These are phyloP conservation scores for Perdix hodgsoniae DNA, from an alignment of 2,797 vertebrate species.

Conservation along the genomic window DNA sequence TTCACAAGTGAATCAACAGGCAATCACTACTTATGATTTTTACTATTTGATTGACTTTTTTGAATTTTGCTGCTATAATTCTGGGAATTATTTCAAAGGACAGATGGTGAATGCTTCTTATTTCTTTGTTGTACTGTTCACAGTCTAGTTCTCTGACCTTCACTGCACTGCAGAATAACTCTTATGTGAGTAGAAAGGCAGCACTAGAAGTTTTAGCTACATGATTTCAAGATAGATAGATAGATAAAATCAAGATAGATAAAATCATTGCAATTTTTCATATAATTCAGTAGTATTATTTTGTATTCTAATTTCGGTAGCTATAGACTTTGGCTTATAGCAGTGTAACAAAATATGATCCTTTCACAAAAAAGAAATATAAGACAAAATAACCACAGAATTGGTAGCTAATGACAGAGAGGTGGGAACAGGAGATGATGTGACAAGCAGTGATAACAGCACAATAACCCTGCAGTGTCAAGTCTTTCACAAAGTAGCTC, in stretches of 20 bases:
- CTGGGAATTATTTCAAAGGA: slow-evolving; percentile 32
- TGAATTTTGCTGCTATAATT: neutral
- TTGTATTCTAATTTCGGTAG: neutral
- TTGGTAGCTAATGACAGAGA: neutral
- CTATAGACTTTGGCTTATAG: neutral
- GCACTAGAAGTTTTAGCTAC: neutral
- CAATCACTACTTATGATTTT: neutral
- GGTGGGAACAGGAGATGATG: neutral
- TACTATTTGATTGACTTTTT: neutral
- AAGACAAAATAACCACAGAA: neutral
- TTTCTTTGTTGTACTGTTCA: slow-evolving; percentile 41
- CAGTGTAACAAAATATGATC: neutral
- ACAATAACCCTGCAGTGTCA: neutral
- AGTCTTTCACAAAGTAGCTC: neutral
- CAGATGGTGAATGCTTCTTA: slow-evolving; percentile 43
- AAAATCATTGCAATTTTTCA: slow-evolving; percentile 6
- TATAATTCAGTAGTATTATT: neutral
- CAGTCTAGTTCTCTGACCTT: slow-evolving; percentile 12
- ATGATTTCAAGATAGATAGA: neutral
- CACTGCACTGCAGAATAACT: slow-evolving; percentile 5
- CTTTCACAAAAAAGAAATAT: neutral
- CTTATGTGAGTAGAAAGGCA: neutral
- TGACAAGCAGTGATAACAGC: neutral
- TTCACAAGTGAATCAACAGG: neutral
- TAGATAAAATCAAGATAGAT: neutral